phyloP scores from a whole-genome alignment of 1,140 invertebrate species.

The Globodera rostochiensis region DNA sequence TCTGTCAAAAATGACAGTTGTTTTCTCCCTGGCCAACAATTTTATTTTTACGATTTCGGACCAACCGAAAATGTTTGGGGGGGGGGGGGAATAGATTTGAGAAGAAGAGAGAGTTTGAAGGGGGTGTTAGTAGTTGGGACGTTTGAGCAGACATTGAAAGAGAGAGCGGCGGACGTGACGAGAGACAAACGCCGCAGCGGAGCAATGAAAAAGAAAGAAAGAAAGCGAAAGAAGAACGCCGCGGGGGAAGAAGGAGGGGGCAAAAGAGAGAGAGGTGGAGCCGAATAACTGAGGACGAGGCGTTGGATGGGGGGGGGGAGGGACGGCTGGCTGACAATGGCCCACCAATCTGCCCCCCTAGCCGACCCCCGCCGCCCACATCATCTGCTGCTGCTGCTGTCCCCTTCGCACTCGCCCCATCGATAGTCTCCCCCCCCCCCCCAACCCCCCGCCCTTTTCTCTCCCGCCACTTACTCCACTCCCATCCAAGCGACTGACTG shows the following conservation, averaged over 20 bases:
- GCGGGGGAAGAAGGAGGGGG: neutral
- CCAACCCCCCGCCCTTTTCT: neutral
- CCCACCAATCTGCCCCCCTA: neutral
- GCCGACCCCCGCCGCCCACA: neutral
- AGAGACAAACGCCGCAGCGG: neutral
- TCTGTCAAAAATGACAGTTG: neutral
- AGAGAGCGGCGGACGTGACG: neutral
- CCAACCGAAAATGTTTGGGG: neutral
- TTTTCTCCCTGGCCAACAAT: neutral
- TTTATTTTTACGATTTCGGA: neutral
- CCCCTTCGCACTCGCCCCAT: neutral
- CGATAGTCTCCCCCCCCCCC: neutral
- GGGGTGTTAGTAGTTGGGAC: neutral
- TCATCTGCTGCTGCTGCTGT: neutral
- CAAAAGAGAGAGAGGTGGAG: neutral
- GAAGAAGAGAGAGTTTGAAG: neutral
- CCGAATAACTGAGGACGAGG: slow-evolving; percentile 2
- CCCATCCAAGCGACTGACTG: too few species aligned
- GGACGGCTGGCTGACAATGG: slow-evolving; percentile 14
- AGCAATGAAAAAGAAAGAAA: neutral
- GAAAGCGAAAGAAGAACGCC: neutral
- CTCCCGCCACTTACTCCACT: neutral
- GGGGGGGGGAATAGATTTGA: neutral
- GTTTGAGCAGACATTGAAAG: neutral
- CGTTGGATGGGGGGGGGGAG: neutral